Percentiles rank a stretch among this genome's conserved stretches.
phyloP scores from a whole-genome alignment of 2,888 invertebrate species.

The Helicoverpa assulta region DNA sequence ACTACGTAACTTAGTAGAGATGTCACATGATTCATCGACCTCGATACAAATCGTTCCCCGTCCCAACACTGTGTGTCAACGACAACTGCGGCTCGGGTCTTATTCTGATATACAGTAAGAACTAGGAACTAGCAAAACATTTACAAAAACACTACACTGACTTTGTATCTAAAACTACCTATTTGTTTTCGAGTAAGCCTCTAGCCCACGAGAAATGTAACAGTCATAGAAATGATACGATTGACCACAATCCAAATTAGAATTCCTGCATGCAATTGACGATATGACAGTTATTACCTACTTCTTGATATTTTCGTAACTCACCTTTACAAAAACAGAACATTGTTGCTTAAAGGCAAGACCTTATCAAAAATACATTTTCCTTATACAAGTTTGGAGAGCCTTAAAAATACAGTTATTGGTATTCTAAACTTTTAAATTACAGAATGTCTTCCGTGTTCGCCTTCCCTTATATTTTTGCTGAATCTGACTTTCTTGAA shows the following conservation, averaged over 20 bases:
- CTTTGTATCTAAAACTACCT: no score
- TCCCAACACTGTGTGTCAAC: constrained; percentile 17
- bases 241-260: no score
- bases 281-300: no score
- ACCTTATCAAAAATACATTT: constrained; percentile 36
- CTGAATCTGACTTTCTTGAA: constrained; percentile 31
- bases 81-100: constrained; percentile 41
- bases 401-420: constrained; percentile 46
- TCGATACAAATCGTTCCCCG: constrained; percentile 41
- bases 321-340: no score
- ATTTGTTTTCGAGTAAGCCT: no score
- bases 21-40: constrained; percentile 15
- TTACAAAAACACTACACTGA: no score
- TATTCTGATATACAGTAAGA: constrained; percentile 39
- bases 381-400: constrained; percentile 34
- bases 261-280: no score
- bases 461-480: constrained; percentile 15
- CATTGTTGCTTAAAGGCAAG: neutral
- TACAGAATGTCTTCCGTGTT: constrained; percentile 32
- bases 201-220: no score
- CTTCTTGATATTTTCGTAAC: no score
- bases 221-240: no score
- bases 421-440: constrained; percentile 43
- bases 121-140: neutral
- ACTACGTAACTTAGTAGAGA: no score